Percentiles rank a stretch among this genome's conserved stretches.
Evolutionary conservation across 2,888 invertebrate species (phyloP).

Genomic region (Drosophila dives): DNA sequence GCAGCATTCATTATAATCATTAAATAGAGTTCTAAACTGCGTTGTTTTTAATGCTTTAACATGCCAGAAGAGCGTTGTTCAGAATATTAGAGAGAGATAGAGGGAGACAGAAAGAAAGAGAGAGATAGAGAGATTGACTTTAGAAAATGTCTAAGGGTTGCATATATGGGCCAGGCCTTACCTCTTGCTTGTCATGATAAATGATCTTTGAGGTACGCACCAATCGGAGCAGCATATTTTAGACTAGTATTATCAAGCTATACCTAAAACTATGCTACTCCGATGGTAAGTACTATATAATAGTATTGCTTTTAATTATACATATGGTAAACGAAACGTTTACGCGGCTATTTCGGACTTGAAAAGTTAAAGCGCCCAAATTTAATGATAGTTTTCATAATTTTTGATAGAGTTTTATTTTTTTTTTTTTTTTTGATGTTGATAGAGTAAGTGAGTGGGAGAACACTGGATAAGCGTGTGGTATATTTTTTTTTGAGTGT

Average conservation of each 20-base stretch:
- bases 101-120: not conserved
- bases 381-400: slow-evolving; percentile 45
- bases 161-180: slow-evolving; percentile 65
- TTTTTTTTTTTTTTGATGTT: slow-evolving; percentile 2
- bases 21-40: slow-evolving; percentile 44
- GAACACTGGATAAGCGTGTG: slow-evolving; percentile 82
- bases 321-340: slow-evolving; percentile 80
- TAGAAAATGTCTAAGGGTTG: slow-evolving; percentile 51
- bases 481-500: slow-evolving; percentile 34
- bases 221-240: slow-evolving; percentile 59
- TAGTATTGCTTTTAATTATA: slow-evolving; percentile 27
- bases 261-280: slow-evolving; percentile 40
- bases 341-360: slow-evolving; percentile 84
- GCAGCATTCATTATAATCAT: slow-evolving; percentile 59
- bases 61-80: slow-evolving; percentile 57
- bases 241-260: slow-evolving; percentile 18
- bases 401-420: slow-evolving; percentile 9
- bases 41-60: slow-evolving; percentile 20
- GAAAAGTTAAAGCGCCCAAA: slow-evolving; percentile 83
- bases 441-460: slow-evolving; percentile 78
- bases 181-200: slow-evolving; percentile 50
- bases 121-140: slow-evolving; percentile 21
- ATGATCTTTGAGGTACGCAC: slow-evolving; percentile 36
- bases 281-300: slow-evolving; percentile 34
- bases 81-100: slow-evolving; percentile 21